A percentile compares a stretch with the other conserved stretches of the same genome.
These are phyloP conservation scores for Sorex maritimensis DNA, from an alignment of 2,797 vertebrate genomes.

Conservation along the genomic window DNA sequence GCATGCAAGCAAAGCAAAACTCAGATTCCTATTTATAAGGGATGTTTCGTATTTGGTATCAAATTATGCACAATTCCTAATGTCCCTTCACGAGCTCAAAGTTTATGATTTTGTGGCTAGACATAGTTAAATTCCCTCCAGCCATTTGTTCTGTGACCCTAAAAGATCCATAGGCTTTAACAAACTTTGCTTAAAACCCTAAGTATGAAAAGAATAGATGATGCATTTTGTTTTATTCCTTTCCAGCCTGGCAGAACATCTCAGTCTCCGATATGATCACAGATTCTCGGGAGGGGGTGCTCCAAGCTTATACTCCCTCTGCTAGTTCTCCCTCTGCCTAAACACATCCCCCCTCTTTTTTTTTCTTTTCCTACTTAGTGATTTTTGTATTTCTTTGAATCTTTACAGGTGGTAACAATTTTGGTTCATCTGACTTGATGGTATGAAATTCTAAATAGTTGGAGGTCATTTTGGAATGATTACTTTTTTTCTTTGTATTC, in stretches of 20 bases:
- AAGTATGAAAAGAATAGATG: slow-evolving; percentile 44
- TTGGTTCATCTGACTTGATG: slow-evolving; percentile 87
- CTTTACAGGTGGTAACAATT: slow-evolving; percentile 88
- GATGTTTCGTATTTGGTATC: slow-evolving; percentile 46
- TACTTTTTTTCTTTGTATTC: slow-evolving; percentile 85
- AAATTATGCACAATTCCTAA: slow-evolving; percentile 62
- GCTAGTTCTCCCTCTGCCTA: slow-evolving; percentile 33
- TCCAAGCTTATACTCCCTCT: slow-evolving; percentile 67
- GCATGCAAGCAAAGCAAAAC: slow-evolving; percentile 59
- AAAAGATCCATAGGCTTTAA: slow-evolving; percentile 55
- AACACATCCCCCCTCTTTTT: slow-evolving; percentile 75
- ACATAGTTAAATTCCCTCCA: slow-evolving; percentile 29
- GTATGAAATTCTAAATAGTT: slow-evolving; percentile 88
- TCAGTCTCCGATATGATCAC: slow-evolving; percentile 47
- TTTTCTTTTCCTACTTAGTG: slow-evolving; percentile 56
- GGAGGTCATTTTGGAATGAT: slow-evolving; percentile 86
- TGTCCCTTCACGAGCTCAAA: slow-evolving; percentile 60
- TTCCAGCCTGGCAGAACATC: slow-evolving; percentile 26
- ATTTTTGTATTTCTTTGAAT: slow-evolving; percentile 85
- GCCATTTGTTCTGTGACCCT: slow-evolving; percentile 58
- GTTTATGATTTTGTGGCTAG: slow-evolving; percentile 25
- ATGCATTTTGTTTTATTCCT: slow-evolving; percentile 54
- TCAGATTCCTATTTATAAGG: slow-evolving; percentile 56
- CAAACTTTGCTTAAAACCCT: slow-evolving; percentile 45
- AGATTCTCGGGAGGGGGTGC: slow-evolving; percentile 78